Percentiles rank a stretch among this genome's conserved stretches.
These are phyloP conservation scores for Thamnophis elegans DNA, from an alignment of 2,797 vertebrate species.

Conservation along the genomic window DNA sequence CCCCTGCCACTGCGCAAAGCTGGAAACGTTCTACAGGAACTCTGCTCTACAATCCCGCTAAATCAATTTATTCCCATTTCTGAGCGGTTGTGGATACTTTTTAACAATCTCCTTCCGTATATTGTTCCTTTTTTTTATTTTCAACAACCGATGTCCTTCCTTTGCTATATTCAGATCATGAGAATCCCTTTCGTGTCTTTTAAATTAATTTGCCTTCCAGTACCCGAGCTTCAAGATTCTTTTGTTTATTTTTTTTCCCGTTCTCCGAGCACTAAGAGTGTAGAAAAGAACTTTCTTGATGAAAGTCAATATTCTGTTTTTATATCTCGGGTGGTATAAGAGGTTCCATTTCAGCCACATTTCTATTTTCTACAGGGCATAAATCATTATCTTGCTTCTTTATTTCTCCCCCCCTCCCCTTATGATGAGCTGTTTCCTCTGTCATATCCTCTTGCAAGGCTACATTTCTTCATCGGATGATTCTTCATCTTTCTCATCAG, in stretches of 20 bases:
- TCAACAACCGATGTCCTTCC: not conserved
- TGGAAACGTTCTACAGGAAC: not conserved
- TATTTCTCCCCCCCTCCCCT: not conserved
- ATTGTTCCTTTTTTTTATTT: not conserved
- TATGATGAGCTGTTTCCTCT: not conserved
- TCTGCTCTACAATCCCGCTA: not conserved
- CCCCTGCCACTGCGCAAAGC: not conserved
- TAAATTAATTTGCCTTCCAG: not conserved
- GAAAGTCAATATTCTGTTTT: not conserved
- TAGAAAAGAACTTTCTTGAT: not conserved
- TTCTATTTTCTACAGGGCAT: not conserved
- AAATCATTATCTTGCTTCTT: not conserved
- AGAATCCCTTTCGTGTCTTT: not conserved
- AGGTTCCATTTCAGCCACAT: not conserved
- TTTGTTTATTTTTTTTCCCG: not conserved
- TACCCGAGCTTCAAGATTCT: not conserved
- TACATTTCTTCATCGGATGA: not conserved
- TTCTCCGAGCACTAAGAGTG: not conserved
- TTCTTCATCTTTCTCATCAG: not conserved
- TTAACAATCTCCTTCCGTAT: not conserved
- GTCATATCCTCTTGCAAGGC: not conserved
- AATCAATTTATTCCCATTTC: not conserved
- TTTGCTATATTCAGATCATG: not conserved
- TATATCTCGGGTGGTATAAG: not conserved
- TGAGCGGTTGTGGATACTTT: not conserved